phyloP scores from a whole-genome alignment of 2,797 vertebrate genomes.

The Aldrovandia affinis region DNA sequence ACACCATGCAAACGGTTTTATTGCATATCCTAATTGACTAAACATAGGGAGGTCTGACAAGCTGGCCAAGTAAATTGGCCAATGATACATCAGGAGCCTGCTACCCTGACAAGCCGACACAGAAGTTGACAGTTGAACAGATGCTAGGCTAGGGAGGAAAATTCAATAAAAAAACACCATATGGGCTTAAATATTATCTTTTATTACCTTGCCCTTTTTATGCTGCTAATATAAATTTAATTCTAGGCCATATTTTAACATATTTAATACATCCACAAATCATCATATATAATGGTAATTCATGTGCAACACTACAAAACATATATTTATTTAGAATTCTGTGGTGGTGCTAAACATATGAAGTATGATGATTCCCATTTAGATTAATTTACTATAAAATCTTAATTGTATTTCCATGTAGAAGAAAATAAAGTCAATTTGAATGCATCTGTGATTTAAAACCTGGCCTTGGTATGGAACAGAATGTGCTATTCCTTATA shows the following conservation, averaged over 20 bases:
- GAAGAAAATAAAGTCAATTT: background rate
- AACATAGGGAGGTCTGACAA: conserved; percentile 14
- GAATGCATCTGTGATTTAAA: background rate
- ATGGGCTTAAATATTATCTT: background rate
- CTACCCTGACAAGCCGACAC: background rate
- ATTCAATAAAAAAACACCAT: background rate
- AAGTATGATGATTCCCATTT: background rate
- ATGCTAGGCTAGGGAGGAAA: background rate
- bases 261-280: background rate
- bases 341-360: background rate
- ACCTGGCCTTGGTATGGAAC: background rate
- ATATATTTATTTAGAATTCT: background rate
- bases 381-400: background rate
- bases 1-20: conserved; percentile 2
- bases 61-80: conserved; percentile 5
- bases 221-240: conserved; percentile 8
- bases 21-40: conserved; percentile 18
- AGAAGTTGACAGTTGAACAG: conserved; percentile 10
- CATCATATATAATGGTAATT: background rate
- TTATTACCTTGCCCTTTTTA: background rate
- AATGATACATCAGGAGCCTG: background rate
- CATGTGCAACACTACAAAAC: background rate
- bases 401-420: background rate
- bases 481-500: background rate
- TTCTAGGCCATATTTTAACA: background rate